These are phyloP conservation scores for Fragum sueziense DNA, from an alignment of 2,888 invertebrate genomes.

Conservation along the genomic window DNA sequence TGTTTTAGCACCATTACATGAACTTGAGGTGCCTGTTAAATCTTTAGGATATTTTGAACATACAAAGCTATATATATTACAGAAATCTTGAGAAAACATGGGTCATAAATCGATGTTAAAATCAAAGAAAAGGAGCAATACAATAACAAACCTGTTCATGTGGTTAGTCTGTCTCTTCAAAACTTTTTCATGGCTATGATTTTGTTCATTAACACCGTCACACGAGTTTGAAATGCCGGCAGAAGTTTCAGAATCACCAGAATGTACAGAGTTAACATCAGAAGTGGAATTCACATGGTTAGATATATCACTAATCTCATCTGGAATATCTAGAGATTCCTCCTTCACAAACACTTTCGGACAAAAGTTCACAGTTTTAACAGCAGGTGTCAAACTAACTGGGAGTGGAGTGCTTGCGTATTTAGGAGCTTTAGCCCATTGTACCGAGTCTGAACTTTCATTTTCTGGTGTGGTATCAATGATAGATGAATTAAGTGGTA, in stretches of 20 bases:
- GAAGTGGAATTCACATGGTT: not conserved
- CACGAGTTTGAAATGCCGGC: too few species aligned
- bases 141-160: not conserved
- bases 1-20: too few species aligned
- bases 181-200: too few species aligned
- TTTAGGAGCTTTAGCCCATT: conserved; percentile 32
- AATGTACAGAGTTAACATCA: not conserved
- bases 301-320: conserved; percentile 16
- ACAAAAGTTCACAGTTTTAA: conserved; percentile 38
- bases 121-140: too few species aligned
- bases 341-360: conserved; percentile 24
- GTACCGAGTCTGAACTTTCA: conserved; percentile 33
- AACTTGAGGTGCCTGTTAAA: too few species aligned
- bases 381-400: not conserved
- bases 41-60: too few species aligned
- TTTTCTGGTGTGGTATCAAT: conserved; percentile 44
- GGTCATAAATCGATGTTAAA: too few species aligned
- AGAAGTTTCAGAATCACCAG: too few species aligned
- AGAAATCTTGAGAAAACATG: too few species aligned
- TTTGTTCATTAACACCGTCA: too few species aligned
- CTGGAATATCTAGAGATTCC: conserved; percentile 6
- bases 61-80: too few species aligned
- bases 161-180: not conserved
- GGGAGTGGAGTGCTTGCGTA: conserved; percentile 54
- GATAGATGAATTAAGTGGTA: conserved; percentile 12